phyloP scores from a whole-genome alignment of 2,113 vertebrate species.

The Pholis gunnellus region DNA sequence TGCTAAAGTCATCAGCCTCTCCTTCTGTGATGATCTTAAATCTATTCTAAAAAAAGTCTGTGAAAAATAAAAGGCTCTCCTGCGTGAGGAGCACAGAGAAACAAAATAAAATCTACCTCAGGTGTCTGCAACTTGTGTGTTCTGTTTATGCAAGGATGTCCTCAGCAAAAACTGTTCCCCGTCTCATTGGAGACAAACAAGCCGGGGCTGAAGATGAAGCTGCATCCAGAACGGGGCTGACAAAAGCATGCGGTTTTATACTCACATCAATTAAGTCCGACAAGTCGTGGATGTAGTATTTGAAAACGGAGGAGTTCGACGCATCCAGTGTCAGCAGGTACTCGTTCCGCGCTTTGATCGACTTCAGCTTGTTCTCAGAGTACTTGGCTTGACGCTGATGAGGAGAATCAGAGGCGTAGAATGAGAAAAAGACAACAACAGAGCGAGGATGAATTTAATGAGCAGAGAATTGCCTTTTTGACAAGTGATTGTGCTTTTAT shows the following conservation, averaged over 20 bases:
- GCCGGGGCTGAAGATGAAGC: background rate
- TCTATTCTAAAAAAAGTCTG: slow-evolving; percentile 44
- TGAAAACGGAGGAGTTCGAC: slow-evolving; percentile 97
- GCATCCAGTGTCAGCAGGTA: slow-evolving; percentile 98
- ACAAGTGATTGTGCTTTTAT: slow-evolving; percentile 52
- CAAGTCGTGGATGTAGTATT: slow-evolving; percentile 99
- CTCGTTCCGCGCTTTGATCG: slow-evolving; percentile 98
- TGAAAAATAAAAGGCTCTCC: slow-evolving; percentile 34
- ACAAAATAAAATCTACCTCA: slow-evolving; percentile 12
- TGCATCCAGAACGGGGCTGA: slow-evolving; percentile 4
- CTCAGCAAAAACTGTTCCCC: background rate
- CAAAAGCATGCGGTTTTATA: slow-evolving; percentile 65
- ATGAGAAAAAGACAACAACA: slow-evolving; percentile 55
- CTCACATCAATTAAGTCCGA: slow-evolving; percentile 98
- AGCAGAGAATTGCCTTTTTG: slow-evolving; percentile 45
- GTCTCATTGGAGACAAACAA: background rate
- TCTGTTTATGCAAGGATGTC: slow-evolving; percentile 10
- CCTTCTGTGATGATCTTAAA: slow-evolving; percentile 39
- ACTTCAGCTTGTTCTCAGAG: slow-evolving; percentile 99
- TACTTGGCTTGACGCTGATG: slow-evolving; percentile 98
- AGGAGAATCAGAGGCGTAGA: slow-evolving; percentile 59
- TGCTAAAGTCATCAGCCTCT: slow-evolving; percentile 55
- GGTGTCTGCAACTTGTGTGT: background rate
- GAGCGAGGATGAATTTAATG: slow-evolving; percentile 45
- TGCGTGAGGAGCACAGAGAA: slow-evolving; percentile 36